Evolutionary conservation across 2,888 invertebrate species (phyloP).

Genomic region (Malthinus seriepunctatus): DNA sequence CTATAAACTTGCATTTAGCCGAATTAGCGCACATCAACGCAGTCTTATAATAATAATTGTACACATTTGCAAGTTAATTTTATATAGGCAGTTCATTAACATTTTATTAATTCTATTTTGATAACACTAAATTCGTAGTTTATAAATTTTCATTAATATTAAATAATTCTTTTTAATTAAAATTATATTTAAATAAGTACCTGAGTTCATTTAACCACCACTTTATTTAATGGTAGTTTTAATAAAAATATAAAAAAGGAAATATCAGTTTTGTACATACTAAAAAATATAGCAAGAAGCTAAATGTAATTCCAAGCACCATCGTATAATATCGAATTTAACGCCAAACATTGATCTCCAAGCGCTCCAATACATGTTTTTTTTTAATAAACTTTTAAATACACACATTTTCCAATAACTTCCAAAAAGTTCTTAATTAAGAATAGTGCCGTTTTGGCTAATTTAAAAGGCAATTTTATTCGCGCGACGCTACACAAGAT

Average conservation of each 20-base stretch:
- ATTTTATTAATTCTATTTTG: neutral
- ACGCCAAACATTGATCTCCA: constrained; percentile 1
- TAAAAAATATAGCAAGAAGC: constrained; percentile 7
- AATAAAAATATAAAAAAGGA: neutral
- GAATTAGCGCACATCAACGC: neutral
- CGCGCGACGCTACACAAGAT: too few relatives aligned
- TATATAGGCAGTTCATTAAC: constrained; percentile 8
- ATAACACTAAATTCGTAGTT: too few relatives aligned
- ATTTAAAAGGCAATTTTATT: too few relatives aligned
- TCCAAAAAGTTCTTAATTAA: too few relatives aligned
- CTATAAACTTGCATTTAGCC: neutral
- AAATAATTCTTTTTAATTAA: neutral
- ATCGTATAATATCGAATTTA: neutral
- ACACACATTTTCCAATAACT: too few relatives aligned
- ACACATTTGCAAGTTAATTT: constrained; percentile 7
- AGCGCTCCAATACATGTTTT: neutral
- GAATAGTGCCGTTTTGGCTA: too few relatives aligned
- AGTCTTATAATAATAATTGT: constrained; percentile 19
- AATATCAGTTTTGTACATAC: neutral
- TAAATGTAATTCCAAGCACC: constrained; percentile 3
- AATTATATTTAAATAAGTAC: constrained; percentile 2
- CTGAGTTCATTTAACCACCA: neutral
- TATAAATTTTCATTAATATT: too few relatives aligned
- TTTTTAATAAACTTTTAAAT: too few relatives aligned
- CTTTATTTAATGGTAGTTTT: neutral